Evolutionary conservation across 1,140 invertebrate genomes (phyloP), one percentile per base, ranked within the genome.

Genomic region (Caenorhabditis briggsae): DNA sequence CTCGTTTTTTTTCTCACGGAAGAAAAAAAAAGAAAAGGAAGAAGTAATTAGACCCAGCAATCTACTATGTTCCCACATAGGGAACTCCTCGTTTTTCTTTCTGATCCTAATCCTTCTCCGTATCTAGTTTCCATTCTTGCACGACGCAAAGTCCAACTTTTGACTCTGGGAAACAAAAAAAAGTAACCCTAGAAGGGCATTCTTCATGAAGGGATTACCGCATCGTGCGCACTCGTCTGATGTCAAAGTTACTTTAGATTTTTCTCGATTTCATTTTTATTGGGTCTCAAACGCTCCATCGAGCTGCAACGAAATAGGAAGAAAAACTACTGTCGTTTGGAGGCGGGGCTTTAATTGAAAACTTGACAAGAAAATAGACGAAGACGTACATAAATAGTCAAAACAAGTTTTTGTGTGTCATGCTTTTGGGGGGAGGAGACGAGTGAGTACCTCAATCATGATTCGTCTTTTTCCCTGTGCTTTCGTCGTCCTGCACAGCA

Each of bases 401-500:
- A 48, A 78, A 78, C 70, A 50, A 78, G 43, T 78, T 50, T 78
- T 70, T 70, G 33, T 20, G 33, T 33, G 33, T 3, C 33, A 33
- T 53, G 43, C n/a, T 7, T n/a, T 78, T 41, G 64, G 43, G 46
- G 64, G 64, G 46, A n/a, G 18, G 12, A 6, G 33, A 12, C n/a
- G 25, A 41, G 70, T 78, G 70, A 78, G 70, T 78, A 78, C 70
- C 46, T 50, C 70, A 78, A 78, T 78, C 70, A 78, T 78, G 70
- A 78, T 78, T 78, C 70, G 43, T 61, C 59, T 61, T 33, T 61
- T 61, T 33, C 33, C 33, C 59, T 61, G 59, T 61, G 59, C 59
- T 25, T 14, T 41, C 70, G 41, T n/a, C 65, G 65, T 70, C 41
- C 65, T 70, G 65, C 65, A 70, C 70, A 78, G 70, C 70, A 53